Percentiles rank a stretch among this genome's conserved stretches.
phyloP scores from a whole-genome alignment of 2,797 vertebrate species.

The Pelobates cultripes region DNA sequence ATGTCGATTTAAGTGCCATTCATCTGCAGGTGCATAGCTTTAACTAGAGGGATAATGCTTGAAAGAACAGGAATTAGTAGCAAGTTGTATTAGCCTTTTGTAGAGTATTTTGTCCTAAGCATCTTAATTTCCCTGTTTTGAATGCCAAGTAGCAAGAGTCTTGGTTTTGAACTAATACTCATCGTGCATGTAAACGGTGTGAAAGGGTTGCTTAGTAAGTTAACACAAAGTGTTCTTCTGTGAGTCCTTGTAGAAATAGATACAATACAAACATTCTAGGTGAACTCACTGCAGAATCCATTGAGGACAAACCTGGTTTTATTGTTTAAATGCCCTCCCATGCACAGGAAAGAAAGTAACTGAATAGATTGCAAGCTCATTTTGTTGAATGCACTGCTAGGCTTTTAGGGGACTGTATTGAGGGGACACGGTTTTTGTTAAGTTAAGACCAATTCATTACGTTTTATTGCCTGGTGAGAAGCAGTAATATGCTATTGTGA shows the following conservation, averaged over 20 bases:
- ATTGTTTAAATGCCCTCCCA: slow-evolving; percentile 79
- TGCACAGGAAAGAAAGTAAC: slow-evolving; percentile 68
- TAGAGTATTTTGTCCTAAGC: slow-evolving; percentile 97
- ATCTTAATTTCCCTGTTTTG: slow-evolving; percentile 99
- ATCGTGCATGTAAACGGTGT: slow-evolving; percentile 98
- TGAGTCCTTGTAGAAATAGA: slow-evolving; percentile 99
- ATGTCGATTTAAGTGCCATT: slow-evolving; percentile 94
- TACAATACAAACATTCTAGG: slow-evolving; percentile 99
- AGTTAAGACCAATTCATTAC: slow-evolving; percentile 99
- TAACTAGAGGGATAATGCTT: slow-evolving; percentile 93
- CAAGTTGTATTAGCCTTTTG: slow-evolving; percentile 99
- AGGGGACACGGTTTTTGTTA: slow-evolving; percentile 89
- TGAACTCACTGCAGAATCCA: slow-evolving; percentile 96
- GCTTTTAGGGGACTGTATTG: slow-evolving; percentile 95
- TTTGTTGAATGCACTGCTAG: slow-evolving; percentile 98
- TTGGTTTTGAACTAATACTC: slow-evolving; percentile 96
- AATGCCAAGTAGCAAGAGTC: slow-evolving; percentile 97
- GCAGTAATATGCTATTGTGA: slow-evolving; percentile 97
- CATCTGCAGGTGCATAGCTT: slow-evolving; percentile 99
- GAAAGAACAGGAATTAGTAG: slow-evolving; percentile 96
- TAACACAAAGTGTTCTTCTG: slow-evolving; percentile 99
- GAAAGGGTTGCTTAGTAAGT: slow-evolving; percentile 98
- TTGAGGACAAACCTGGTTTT: slow-evolving; percentile 91
- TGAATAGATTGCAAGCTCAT: slow-evolving; percentile 95
- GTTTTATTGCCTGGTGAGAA: slow-evolving; percentile 99